Evolutionary conservation across 2,113 vertebrate genomes (phyloP).

Genomic region (Leptosomus discolor): DNA sequence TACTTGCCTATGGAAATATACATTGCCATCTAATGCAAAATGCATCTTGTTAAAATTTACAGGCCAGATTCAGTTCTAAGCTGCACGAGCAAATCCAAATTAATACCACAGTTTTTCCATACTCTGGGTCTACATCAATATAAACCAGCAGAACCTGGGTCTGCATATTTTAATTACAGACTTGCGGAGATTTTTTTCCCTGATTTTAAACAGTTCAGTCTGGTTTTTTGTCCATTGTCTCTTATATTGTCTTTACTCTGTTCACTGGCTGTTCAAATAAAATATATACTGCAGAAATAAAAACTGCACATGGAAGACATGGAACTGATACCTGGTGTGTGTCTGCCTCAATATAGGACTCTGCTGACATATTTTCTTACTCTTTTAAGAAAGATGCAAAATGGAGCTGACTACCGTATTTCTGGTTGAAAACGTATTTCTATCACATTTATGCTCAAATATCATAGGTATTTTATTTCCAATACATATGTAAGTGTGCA

Average conservation of each 20-base stretch:
- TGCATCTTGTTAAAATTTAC: constrained; percentile 11
- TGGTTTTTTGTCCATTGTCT: neutral
- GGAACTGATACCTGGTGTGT: neutral
- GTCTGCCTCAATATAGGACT: neutral
- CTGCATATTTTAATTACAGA: neutral
- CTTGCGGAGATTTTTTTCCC: neutral
- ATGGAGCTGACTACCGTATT: neutral
- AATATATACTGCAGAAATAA: neutral
- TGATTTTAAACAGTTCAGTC: neutral
- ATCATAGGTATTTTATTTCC: neutral
- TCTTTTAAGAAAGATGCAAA: neutral
- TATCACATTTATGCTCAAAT: neutral
- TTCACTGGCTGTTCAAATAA: neutral
- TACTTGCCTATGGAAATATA: neutral
- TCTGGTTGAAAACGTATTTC: neutral
- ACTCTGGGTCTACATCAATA: neutral
- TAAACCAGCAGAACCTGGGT: neutral
- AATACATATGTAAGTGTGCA: neutral
- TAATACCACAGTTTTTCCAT: neutral
- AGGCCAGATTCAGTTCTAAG: neutral
- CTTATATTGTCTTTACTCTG: neutral
- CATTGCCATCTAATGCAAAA: neutral
- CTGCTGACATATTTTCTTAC: neutral
- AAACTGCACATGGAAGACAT: neutral
- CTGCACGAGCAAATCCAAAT: neutral